Percentiles rank a stretch among this genome's conserved stretches.
phyloP scores from a whole-genome alignment of 2,888 invertebrate genomes.

The Orthosia incerta region DNA sequence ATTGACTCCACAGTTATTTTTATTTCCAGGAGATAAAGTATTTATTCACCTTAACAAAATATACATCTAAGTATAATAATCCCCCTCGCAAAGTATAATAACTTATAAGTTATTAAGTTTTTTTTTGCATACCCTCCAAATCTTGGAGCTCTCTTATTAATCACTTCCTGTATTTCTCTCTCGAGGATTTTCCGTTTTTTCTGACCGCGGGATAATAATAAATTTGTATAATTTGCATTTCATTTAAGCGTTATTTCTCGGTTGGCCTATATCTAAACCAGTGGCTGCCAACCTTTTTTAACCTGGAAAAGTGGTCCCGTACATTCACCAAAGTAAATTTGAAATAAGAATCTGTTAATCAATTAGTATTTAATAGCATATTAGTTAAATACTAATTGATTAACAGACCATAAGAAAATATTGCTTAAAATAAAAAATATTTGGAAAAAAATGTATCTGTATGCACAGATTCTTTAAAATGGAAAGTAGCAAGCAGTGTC shows the following conservation, averaged over 20 bases:
- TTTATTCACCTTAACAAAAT: constrained; percentile 3
- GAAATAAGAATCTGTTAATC: too few species aligned
- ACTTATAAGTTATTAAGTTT: constrained; percentile 62
- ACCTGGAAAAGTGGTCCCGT: too few species aligned
- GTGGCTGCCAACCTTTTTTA: too few species aligned
- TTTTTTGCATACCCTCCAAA: constrained; percentile 61
- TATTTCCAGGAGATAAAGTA: neutral
- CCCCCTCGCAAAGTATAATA: constrained; percentile 31
- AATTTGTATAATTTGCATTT: constrained; percentile 89
- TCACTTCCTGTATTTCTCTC: constrained; percentile 80
- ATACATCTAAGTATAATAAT: constrained; percentile 15
- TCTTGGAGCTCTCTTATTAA: constrained; percentile 81
- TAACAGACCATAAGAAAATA: too few species aligned
- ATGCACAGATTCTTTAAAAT: too few species aligned
- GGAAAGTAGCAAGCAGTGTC: too few species aligned
- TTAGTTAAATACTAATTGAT: too few species aligned
- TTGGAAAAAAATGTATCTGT: too few species aligned
- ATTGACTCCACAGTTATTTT: neutral
- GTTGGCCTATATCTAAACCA: constrained; percentile 71
- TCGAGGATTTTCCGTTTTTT: constrained; percentile 77
- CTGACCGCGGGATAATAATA: constrained; percentile 86
- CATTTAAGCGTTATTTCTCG: constrained; percentile 83
- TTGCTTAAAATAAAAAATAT: too few species aligned
- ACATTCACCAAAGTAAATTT: too few species aligned
- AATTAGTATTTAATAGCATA: too few species aligned